These are phyloP conservation scores for Ypsolopha scabrella DNA, from an alignment of 2,888 invertebrate genomes.

Conservation along the genomic window DNA sequence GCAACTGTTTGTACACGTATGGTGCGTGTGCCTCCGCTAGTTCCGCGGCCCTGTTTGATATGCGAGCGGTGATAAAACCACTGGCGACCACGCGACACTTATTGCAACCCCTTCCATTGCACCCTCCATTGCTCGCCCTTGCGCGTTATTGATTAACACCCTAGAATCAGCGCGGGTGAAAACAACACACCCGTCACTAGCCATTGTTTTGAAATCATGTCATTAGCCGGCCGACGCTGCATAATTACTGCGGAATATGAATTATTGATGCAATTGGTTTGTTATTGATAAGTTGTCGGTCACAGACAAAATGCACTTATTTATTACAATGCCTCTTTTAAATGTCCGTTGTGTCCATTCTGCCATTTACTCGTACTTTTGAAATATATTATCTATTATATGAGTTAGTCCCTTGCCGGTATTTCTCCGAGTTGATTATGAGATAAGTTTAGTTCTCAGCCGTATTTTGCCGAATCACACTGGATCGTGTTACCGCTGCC, in stretches of 20 bases:
- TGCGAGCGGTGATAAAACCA: slow-evolving; percentile 54
- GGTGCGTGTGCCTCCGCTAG: slow-evolving; percentile 21
- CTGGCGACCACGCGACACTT: slow-evolving; percentile 57
- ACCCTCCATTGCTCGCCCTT: slow-evolving; percentile 58
- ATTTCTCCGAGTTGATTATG: not conserved
- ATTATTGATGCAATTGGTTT: slow-evolving; percentile 5
- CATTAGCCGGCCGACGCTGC: slow-evolving; percentile 11
- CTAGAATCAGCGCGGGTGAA: slow-evolving; percentile 40
- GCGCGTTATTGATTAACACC: slow-evolving; percentile 64
- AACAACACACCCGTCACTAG: slow-evolving; percentile 28
- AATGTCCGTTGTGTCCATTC: too few species aligned
- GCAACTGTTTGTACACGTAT: too few species aligned
- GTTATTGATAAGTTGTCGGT: too few species aligned
- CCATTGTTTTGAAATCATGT: not conserved
- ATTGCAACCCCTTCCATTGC: slow-evolving; percentile 53
- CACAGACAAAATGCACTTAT: not conserved
- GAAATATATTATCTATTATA: too few species aligned
- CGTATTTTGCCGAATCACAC: slow-evolving; percentile 23
- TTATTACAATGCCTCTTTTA: not conserved
- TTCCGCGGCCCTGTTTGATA: slow-evolving; percentile 53
- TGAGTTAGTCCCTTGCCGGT: too few species aligned
- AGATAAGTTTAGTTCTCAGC: slow-evolving; percentile 21
- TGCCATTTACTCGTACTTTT: too few species aligned
- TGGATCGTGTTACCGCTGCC: slow-evolving; percentile 21
- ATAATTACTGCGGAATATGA: slow-evolving; percentile 6